Conservation (phyloP, 2,888 invertebrate species). For the Ectropis crepuscularia region DNA sequence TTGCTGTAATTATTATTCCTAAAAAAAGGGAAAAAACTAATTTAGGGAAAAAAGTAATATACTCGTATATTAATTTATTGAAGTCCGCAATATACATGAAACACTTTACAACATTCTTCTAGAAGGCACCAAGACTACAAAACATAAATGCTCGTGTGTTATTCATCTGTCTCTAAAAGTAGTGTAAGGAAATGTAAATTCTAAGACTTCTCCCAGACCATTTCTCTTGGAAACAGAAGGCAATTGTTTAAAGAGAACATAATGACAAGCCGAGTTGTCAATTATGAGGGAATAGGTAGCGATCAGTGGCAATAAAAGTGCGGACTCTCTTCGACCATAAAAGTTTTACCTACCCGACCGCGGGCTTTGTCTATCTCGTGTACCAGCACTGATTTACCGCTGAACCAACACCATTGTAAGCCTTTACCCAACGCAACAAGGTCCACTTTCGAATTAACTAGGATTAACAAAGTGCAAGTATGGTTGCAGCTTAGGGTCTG, state of each 20-base stretch:
- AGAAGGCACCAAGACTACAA: too few species aligned
- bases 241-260: conserved; percentile 76
- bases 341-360: conserved; percentile 77
- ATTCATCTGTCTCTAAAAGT: conserved; percentile 9
- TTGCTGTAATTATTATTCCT: too few species aligned
- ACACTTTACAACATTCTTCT: too few species aligned
- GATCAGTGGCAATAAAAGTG: conserved; percentile 82
- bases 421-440: conserved; percentile 55
- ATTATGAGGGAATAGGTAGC: conserved; percentile 83
- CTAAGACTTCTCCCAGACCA: conserved; percentile 13
- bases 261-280: conserved; percentile 81
- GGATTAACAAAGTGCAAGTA: not conserved
- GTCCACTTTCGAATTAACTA: conserved; percentile 49
- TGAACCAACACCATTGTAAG: conserved; percentile 20
- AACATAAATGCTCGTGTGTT: not conserved
- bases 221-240: conserved; percentile 46
- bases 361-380: conserved; percentile 67
- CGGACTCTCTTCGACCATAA: conserved; percentile 78
- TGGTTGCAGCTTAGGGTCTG: conserved; percentile 9
- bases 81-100: too few species aligned
- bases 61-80: too few species aligned
- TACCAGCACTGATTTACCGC: conserved; percentile 47
- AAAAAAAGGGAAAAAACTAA: too few species aligned
- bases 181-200: conserved; percentile 12
- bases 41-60: too few species aligned